A percentile compares a stretch with the other conserved stretches of the same genome.
Conservation (phyloP, 2,113 vertebrate genomes). For the Patagioenas fasciata region DNA sequence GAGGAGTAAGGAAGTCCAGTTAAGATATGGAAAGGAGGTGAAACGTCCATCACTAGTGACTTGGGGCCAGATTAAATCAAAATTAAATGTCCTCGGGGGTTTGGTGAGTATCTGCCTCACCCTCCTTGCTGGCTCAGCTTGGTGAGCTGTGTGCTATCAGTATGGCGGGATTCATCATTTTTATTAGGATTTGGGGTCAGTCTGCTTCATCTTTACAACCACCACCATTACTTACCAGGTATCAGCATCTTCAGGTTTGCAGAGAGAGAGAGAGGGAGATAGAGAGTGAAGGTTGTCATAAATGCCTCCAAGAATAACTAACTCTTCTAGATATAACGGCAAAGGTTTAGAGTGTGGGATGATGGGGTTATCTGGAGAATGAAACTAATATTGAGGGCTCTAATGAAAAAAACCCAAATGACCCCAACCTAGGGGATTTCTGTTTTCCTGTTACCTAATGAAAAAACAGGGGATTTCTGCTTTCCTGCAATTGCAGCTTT, state of each 20-base stretch:
- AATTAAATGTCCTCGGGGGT: background rate
- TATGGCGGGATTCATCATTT: background rate
- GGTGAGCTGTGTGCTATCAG: fast-evolving
- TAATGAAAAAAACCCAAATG: background rate
- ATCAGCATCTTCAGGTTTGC: background rate
- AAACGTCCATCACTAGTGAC: slow-evolving; percentile 30
- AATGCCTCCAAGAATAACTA: background rate
- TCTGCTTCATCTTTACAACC: background rate
- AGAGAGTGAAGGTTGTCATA: background rate
- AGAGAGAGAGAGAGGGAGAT: background rate
- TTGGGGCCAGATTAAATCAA: background rate
- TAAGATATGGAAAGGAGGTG: slow-evolving; percentile 19
- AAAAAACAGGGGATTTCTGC: background rate
- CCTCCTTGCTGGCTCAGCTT: background rate
- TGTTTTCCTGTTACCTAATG: background rate
- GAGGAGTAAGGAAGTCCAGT: slow-evolving; percentile 58
- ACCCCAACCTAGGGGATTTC: background rate
- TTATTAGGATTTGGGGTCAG: background rate
- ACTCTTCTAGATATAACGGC: background rate
- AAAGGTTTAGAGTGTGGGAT: background rate
- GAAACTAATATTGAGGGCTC: background rate
- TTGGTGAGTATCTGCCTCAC: background rate
- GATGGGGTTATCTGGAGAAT: background rate
- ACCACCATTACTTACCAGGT: background rate
- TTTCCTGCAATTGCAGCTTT: background rate